Evolutionary conservation across 1,140 invertebrate genomes (phyloP).

Genomic region (Cydia amplana): DNA sequence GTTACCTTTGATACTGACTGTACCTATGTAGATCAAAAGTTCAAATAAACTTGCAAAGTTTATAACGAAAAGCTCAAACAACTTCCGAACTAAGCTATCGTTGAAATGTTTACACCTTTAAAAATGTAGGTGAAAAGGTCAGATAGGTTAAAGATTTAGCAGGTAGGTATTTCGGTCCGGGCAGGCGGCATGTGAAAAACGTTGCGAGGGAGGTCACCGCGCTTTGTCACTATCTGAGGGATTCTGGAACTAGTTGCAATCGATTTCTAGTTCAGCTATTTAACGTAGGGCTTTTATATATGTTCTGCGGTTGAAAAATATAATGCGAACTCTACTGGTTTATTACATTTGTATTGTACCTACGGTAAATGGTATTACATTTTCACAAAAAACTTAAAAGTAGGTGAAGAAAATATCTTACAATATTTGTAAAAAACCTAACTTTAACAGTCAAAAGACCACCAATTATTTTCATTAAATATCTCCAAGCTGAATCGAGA

Average conservation of each 20-base stretch:
- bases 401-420: too few relatives aligned
- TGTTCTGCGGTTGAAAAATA: too few relatives aligned
- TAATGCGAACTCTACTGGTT: too few relatives aligned
- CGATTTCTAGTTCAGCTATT: neutral
- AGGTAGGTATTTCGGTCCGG: neutral
- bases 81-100: conserved; percentile 1
- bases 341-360: too few relatives aligned
- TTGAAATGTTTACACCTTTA: neutral
- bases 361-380: too few relatives aligned
- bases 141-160: conserved; percentile 4
- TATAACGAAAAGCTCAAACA: neutral
- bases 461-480: neutral
- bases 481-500: neutral
- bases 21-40: neutral
- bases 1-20: too few relatives aligned
- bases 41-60: neutral
- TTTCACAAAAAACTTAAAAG: neutral
- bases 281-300: neutral
- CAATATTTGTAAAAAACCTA: too few relatives aligned
- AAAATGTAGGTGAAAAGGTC: conserved; percentile 10
- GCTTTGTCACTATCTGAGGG: conserved; percentile 52
- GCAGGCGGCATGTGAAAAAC: conserved; percentile 53
- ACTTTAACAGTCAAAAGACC: too few relatives aligned
- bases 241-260: neutral
- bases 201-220: conserved; percentile 48